These are phyloP conservation scores for Anoplolepis gracilipes DNA, from an alignment of 1,140 invertebrate species.

Conservation along the genomic window DNA sequence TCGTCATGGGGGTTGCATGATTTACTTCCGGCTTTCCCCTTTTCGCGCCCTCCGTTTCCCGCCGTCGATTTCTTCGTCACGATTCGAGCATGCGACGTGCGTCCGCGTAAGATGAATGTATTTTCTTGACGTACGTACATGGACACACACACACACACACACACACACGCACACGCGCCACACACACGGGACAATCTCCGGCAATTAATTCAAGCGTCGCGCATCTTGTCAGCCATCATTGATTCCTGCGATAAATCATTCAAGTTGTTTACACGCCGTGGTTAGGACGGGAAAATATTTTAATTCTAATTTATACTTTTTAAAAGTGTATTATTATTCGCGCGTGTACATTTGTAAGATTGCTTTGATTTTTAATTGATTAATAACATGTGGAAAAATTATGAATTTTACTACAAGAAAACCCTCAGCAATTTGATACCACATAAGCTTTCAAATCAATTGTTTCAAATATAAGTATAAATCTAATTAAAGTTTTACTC, in stretches of 20 bases:
- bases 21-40: slow-evolving; percentile 83
- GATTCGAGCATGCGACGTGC: slow-evolving; percentile 70
- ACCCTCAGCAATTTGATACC: background rate
- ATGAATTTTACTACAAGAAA: background rate
- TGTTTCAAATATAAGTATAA: slow-evolving; percentile 2
- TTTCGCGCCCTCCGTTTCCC: slow-evolving; percentile 72
- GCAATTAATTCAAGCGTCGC: slow-evolving; percentile 50
- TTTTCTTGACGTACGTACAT: background rate
- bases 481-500: background rate
- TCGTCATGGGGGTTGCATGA: slow-evolving; percentile 82
- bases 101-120: slow-evolving; percentile 66
- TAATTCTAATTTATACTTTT: background rate
- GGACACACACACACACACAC: background rate
- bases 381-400: background rate
- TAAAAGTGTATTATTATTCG: background rate
- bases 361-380: background rate
- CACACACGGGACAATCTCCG: background rate
- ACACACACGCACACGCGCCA: background rate
- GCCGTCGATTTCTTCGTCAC: slow-evolving; percentile 63
- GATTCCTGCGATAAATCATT: slow-evolving; percentile 45
- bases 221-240: slow-evolving; percentile 53
- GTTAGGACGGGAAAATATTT: background rate
- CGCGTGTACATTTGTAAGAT: background rate
- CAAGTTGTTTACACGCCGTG: background rate
- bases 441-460: slow-evolving; percentile 15